Evolutionary conservation across 2,113 vertebrate genomes (phyloP), one percentile per base, ranked within the genome.

Genomic region (Tenebrosternarchus preto): DNA sequence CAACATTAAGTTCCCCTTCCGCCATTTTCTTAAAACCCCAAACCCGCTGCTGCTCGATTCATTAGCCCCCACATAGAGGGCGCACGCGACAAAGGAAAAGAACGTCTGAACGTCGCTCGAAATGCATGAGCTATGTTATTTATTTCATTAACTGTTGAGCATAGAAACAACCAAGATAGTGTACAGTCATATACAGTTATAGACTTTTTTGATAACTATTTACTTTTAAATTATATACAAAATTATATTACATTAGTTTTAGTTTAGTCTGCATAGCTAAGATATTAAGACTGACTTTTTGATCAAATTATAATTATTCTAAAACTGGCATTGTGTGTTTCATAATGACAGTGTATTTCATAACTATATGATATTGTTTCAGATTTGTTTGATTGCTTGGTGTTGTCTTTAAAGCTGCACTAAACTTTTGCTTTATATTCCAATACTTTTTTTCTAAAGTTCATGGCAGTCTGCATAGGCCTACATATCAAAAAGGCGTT

Each of bases 1-100:
- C 95, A 91, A 96, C 93, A 91, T 96, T 96, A 91, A 96, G 90
- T 86, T 96, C 95, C 88, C 94, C 94, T 81, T 96, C 95, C 94
- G 95, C 95, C 95, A 96, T 96, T 90, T 95, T 95, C 85, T 70
- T 82, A 19, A 19, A 12, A 59, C 33, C 27, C 17, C 31, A 68
- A 31, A 68, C 7, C 8, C 19, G 64, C 31, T 50, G 43, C 6
- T 50, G 12, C 43, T 50, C 12, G 31, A 68, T 68, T 39, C 64
- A 8, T 19, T 2, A 68, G 2, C 0, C 17, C 20, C 31, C 64
- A 1, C 6, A 68, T 20, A 68, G 64, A 11, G 33, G 64, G 64
- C 64, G 64, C 31, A 7, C 12, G 11, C 9, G 20, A 12, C 29
- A 50, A 59, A 59, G 2, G n/a, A 59, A 22, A 3, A n/a, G 8